These are phyloP conservation scores for Corapipo altera DNA, from an alignment of 2,113 vertebrate species.

Conservation along the genomic window DNA sequence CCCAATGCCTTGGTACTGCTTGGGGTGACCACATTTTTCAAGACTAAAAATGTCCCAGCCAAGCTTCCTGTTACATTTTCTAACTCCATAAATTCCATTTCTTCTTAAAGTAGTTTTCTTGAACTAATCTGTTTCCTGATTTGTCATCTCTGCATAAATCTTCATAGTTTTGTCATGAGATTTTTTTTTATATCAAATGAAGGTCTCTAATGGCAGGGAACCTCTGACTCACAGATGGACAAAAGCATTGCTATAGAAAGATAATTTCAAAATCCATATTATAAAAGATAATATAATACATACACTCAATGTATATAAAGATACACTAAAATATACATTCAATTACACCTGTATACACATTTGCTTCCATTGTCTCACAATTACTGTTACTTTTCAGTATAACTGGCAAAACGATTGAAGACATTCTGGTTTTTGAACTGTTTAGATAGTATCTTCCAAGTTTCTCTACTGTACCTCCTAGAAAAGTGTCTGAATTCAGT, in stretches of 20 bases:
- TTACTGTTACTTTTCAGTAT: not conserved
- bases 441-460: not conserved
- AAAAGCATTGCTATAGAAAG: not conserved
- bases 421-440: not conserved
- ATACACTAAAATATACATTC: not conserved
- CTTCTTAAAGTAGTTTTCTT: not conserved
- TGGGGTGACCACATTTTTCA: not conserved
- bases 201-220: not conserved
- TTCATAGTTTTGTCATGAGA: not conserved
- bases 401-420: not conserved
- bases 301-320: not conserved
- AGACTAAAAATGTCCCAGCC: not conserved
- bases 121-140: not conserved
- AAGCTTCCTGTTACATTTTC: not conserved
- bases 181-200: not conserved
- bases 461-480: not conserved
- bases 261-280: not conserved
- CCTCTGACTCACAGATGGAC: not conserved
- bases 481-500: not conserved
- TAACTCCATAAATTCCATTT: not conserved
- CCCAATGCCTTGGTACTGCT: not conserved
- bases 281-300: not conserved
- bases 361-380: not conserved
- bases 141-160: not conserved
- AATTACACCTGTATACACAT: not conserved